Percentiles rank a stretch among this genome's conserved stretches.
Evolutionary conservation across 1,140 invertebrate species (phyloP).

Genomic region (Aleiodes sp.): DNA sequence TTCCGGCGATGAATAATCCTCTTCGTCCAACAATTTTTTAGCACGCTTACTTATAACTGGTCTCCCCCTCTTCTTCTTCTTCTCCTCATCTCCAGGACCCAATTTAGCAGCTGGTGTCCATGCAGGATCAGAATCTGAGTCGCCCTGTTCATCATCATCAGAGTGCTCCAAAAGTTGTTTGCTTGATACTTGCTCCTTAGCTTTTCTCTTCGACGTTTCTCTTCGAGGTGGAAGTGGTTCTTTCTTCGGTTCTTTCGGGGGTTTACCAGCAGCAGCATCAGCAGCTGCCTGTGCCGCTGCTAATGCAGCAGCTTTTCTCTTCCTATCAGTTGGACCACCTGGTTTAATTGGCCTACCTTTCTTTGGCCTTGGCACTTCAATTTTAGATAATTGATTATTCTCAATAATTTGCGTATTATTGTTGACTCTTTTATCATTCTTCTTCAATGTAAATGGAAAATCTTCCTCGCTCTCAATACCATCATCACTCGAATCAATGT

Average conservation of each 20-base stretch:
- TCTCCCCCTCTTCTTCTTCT: constrained; percentile 57
- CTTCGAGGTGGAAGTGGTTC: constrained; percentile 67
- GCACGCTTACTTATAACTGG: constrained; percentile 56
- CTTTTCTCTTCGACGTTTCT: constrained; percentile 72
- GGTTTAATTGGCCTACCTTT: constrained; percentile 63
- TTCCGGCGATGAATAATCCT: constrained; percentile 48
- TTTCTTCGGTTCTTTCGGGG: constrained; percentile 33
- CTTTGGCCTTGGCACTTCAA: constrained; percentile 46
- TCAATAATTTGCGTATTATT: constrained; percentile 57
- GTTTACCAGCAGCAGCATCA: constrained; percentile 43
- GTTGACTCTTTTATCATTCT: constrained; percentile 52
- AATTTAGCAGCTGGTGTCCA: constrained; percentile 74
- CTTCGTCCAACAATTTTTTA: constrained; percentile 50
- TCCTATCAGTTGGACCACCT: constrained; percentile 63
- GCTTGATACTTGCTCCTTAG: constrained; percentile 70
- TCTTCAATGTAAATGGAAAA: constrained; percentile 68
- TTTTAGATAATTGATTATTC: constrained; percentile 51
- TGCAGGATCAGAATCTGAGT: constrained; percentile 77
- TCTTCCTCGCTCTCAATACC: constrained; percentile 73
- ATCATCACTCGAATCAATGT: constrained; percentile 75
- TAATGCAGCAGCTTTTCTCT: constrained; percentile 65
- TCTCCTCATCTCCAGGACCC: constrained; percentile 47
- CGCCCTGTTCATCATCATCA: constrained; percentile 65
- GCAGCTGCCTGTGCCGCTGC: constrained; percentile 61
- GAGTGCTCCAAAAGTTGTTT: constrained; percentile 62